A percentile compares a stretch with the other conserved stretches of the same genome.
Conservation (phyloP, 2,888 invertebrate genomes). For the Dimorphilus gyrociliatus region DNA sequence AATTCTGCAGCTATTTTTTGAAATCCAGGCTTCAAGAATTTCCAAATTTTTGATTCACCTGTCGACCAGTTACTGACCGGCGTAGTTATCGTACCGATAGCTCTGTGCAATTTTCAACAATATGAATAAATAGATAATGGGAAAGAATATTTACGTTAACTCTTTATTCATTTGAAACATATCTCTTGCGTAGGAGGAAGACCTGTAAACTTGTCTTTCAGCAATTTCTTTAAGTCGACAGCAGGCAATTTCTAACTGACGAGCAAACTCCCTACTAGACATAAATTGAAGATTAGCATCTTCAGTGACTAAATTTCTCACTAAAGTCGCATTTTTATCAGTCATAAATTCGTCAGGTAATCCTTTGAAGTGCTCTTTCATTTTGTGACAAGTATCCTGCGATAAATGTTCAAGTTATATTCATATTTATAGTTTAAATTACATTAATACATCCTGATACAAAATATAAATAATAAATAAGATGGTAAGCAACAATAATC, state of each 20-base stretch:
- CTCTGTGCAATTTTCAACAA: no score
- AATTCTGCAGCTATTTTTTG: no score
- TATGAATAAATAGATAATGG: no score
- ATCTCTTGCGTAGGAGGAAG: constrained; percentile 31
- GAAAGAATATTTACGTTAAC: constrained; percentile 31
- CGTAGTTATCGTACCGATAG: no score
- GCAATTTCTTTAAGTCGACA: constrained; percentile 29
- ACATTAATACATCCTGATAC: no score
- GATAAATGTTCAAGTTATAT: constrained; percentile 6
- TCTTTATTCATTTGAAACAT: constrained; percentile 34
- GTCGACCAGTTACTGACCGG: no score
- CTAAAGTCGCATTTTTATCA: constrained; percentile 23
- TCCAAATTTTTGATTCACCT: no score
- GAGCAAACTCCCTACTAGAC: constrained; percentile 31
- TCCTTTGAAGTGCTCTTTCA: constrained; percentile 33
- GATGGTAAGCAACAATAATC: not conserved
- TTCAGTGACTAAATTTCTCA: constrained; percentile 35
- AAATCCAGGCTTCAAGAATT: no score
- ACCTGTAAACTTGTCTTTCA: constrained; percentile 29
- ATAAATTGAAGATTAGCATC: constrained; percentile 35
- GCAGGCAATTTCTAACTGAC: constrained; percentile 23
- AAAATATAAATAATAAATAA: not conserved
- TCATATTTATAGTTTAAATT: no score
- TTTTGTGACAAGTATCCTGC: constrained; percentile 36
- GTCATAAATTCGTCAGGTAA: constrained; percentile 39